Evolutionary conservation across 2,888 invertebrate genomes (phyloP).

Genomic region (Hanleya hanleyi): DNA sequence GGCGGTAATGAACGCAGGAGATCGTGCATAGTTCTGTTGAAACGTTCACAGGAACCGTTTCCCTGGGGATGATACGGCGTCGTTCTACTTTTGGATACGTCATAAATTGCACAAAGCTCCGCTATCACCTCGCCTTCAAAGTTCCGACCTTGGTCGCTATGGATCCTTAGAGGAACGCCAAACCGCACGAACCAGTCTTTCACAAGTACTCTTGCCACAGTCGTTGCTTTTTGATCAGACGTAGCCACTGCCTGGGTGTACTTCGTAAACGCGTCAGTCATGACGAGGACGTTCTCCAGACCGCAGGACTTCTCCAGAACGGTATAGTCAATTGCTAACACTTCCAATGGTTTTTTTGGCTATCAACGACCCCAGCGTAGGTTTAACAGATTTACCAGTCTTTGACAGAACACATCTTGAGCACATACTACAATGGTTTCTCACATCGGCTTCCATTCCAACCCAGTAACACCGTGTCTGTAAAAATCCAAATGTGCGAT

Average conservation of each 20-base stretch:
- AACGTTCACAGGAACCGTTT: slow-evolving; percentile 1
- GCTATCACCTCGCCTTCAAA: slow-evolving; percentile 12
- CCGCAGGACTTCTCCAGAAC: slow-evolving; percentile 9
- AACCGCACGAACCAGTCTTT: slow-evolving; percentile 22
- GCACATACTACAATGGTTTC: slow-evolving; percentile 7
- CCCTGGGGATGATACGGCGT: slow-evolving; percentile 14
- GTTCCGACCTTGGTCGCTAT: slow-evolving; percentile 13
- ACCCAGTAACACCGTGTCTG: slow-evolving; percentile 22
- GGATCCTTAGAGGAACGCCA: slow-evolving; percentile 11
- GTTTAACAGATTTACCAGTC: not conserved
- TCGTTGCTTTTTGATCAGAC: slow-evolving; percentile 13
- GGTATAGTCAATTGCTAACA: slow-evolving; percentile 24
- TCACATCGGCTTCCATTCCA: slow-evolving; percentile 16
- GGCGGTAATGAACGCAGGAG: not conserved
- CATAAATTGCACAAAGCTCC: slow-evolving; percentile 12
- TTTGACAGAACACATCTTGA: slow-evolving; percentile 22
- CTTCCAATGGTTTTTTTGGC: slow-evolving; percentile 20
- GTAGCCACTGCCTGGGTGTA: slow-evolving; percentile 13
- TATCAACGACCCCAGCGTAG: slow-evolving; percentile 1
- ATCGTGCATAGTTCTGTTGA: slow-evolving; percentile 2
- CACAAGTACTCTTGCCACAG: slow-evolving; percentile 17
- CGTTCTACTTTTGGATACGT: not conserved
- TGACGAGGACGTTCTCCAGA: slow-evolving; percentile 18
- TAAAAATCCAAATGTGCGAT: slow-evolving; percentile 13
- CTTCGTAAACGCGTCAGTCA: slow-evolving; percentile 16